Conservation (phyloP, 2,113 vertebrate species). For the Poeciliopsis occidentalis region DNA sequence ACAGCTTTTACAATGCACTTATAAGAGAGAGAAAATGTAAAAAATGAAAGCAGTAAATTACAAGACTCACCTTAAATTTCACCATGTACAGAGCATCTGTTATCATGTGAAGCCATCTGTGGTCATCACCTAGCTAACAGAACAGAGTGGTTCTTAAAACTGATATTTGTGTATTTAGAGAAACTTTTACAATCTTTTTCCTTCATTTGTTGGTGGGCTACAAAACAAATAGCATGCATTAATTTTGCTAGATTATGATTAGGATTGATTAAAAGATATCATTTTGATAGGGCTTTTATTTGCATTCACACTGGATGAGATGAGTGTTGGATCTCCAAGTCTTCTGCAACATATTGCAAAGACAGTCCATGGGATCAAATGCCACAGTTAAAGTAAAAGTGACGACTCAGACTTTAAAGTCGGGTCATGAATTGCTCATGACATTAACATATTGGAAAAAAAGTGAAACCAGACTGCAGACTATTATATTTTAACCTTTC, state of each 20-base stretch:
- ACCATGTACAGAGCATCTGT: conserved; percentile 96
- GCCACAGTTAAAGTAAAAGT: not conserved
- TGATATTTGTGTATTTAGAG: not conserved
- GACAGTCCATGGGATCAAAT: not conserved
- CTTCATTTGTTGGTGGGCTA: not conserved
- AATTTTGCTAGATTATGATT: not conserved
- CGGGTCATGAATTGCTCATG: not conserved
- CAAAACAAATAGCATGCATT: not conserved
- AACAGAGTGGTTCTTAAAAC: conserved; percentile 12
- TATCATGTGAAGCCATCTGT: conserved; percentile 87
- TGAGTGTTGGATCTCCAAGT: not conserved
- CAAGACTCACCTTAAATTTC: conserved; percentile 87
- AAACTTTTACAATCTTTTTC: not conserved
- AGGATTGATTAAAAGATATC: not conserved
- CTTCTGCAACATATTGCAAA: not conserved
- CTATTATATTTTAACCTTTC: too few relatives aligned
- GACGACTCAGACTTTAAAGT: not conserved
- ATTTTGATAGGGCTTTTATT: not conserved
- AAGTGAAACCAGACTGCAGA: too few relatives aligned
- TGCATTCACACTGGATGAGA: not conserved
- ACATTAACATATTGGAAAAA: too few relatives aligned
- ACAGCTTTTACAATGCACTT: not conserved
- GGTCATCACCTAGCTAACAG: conserved; percentile 86
- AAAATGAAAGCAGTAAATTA: not conserved
- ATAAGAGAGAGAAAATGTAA: not conserved